Evolutionary conservation across 37 sponge, comb jelly and placozoan species (phyloP).

Genomic region (Theonella swinhoei): DNA sequence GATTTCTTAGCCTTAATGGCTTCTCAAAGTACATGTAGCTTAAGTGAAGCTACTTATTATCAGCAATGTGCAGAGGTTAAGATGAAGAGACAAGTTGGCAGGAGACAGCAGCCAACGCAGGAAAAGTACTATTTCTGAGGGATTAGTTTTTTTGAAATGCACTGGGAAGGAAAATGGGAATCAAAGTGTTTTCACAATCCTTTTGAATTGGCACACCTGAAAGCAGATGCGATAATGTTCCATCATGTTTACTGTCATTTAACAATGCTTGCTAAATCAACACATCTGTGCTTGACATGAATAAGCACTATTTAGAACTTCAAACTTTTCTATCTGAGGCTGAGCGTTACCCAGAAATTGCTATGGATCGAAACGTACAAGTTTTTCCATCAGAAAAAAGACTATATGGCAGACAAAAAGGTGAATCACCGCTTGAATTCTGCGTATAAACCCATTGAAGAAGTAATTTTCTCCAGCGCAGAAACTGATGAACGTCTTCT

Average conservation of each 20-base stretch:
- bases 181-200: slow-evolving; percentile 4
- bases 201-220: not conserved
- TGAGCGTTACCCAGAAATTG: not conserved
- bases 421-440: not conserved
- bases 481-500: not conserved
- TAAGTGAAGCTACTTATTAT: not conserved
- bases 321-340: not conserved
- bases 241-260: not conserved
- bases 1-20: slow-evolving; percentile 18
- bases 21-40: not conserved
- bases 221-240: slow-evolving; percentile 6
- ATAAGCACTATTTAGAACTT: slow-evolving; percentile 11
- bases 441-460: not conserved
- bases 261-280: slow-evolving; percentile 1
- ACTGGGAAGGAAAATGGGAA: not conserved
- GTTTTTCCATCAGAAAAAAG: not conserved
- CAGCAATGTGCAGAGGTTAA: not conserved
- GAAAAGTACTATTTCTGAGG: slow-evolving; percentile 11
- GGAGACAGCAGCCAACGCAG: slow-evolving; percentile 33
- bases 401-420: slow-evolving; percentile 13
- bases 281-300: not conserved
- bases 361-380: not conserved
- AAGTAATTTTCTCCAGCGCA: not conserved
- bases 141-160: slow-evolving; percentile 1
- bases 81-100: slow-evolving; percentile 37